phyloP scores from a whole-genome alignment of 2,888 invertebrate species.

The Cerceris ruficornis region DNA sequence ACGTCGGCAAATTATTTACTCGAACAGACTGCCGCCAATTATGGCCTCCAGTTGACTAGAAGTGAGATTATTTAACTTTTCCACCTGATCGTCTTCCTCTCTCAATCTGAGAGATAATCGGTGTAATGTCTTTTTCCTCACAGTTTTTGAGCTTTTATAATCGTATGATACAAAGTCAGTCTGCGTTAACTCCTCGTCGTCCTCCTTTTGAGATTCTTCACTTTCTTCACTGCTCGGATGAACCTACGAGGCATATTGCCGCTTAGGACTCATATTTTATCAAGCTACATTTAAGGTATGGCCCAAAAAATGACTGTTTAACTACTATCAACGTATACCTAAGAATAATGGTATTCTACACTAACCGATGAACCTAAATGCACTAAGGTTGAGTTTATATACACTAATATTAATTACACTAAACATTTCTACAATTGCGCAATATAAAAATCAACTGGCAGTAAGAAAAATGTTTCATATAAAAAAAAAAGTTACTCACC shows the following conservation, averaged over 20 bases:
- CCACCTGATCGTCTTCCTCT: slow-evolving; percentile 56
- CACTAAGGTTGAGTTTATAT: slow-evolving; percentile 6
- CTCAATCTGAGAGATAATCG: slow-evolving; percentile 58
- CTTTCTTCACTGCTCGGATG: slow-evolving; percentile 76
- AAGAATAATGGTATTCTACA: slow-evolving; percentile 12
- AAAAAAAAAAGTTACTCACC: slow-evolving; percentile 35
- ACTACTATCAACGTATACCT: neutral
- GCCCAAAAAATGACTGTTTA: neutral
- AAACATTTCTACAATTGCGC: slow-evolving; percentile 20
- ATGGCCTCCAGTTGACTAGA: slow-evolving; percentile 74
- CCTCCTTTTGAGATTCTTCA: slow-evolving; percentile 74
- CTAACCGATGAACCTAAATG: slow-evolving; percentile 13
- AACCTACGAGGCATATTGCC: slow-evolving; percentile 71
- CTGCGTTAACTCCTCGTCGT: slow-evolving; percentile 50
- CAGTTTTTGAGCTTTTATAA: slow-evolving; percentile 41
- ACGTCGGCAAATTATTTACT: slow-evolving; percentile 39
- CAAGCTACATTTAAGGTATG: neutral
- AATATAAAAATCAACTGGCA: slow-evolving; percentile 20
- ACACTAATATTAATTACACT: slow-evolving; percentile 12
- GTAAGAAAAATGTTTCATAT: slow-evolving; percentile 4
- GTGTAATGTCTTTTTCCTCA: slow-evolving; percentile 55
- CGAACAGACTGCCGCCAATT: slow-evolving; percentile 66
- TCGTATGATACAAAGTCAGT: slow-evolving; percentile 41
- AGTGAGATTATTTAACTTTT: slow-evolving; percentile 66
- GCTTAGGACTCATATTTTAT: slow-evolving; percentile 44